Evolutionary conservation across 2,797 vertebrate species (phyloP).

Genomic region (Intellagama lesueurii): DNA sequence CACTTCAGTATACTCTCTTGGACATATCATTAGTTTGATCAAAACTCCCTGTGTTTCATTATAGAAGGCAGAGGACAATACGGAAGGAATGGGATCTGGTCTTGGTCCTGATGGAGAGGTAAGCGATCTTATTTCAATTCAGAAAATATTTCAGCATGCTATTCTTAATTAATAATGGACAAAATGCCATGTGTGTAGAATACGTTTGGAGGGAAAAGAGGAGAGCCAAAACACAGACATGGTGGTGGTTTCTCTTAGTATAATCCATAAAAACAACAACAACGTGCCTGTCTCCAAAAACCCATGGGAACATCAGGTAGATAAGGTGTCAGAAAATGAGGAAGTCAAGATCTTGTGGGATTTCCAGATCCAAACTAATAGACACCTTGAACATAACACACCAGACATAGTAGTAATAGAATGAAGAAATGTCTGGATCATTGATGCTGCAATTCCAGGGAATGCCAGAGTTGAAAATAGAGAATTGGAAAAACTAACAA

Average conservation of each 20-base stretch:
- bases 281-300: too few relatives aligned
- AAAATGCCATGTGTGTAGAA: neutral
- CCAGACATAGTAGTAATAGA: too few relatives aligned
- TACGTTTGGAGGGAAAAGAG: neutral
- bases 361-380: too few relatives aligned
- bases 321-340: too few relatives aligned
- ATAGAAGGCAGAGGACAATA: constrained; percentile 91
- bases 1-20: neutral
- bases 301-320: too few relatives aligned
- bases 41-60: constrained; percentile 54
- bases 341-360: too few relatives aligned
- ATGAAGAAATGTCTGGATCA: too few relatives aligned
- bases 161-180: neutral
- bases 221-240: neutral
- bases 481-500: too few relatives aligned
- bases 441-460: too few relatives aligned
- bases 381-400: too few relatives aligned
- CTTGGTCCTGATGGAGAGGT: constrained; percentile 97
- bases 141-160: neutral
- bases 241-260: neutral
- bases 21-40: neutral
- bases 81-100: constrained; percentile 88
- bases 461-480: too few relatives aligned
- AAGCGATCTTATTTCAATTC: constrained; percentile 42
- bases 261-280: too few relatives aligned